Evolutionary conservation across 2,797 vertebrate species (phyloP).

Genomic region (Danio choprae): DNA sequence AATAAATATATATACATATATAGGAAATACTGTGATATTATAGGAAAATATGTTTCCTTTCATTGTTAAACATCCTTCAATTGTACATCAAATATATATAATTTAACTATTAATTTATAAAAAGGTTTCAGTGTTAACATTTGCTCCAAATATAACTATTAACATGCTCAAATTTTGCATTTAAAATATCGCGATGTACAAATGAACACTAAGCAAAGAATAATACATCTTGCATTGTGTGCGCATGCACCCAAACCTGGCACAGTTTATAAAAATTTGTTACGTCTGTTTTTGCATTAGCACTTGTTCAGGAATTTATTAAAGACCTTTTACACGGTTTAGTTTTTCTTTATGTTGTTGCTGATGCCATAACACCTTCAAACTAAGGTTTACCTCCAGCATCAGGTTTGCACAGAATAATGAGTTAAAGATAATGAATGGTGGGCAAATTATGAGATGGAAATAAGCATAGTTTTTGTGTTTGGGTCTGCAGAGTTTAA

Average conservation of each 20-base stretch:
- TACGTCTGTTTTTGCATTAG: neutral
- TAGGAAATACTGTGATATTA: too few species aligned
- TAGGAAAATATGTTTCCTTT: too few species aligned
- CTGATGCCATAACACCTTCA: neutral
- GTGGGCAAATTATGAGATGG: constrained; percentile 18
- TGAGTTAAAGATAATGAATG: constrained; percentile 40
- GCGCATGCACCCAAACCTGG: neutral
- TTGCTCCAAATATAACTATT: neutral
- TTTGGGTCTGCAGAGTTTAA: constrained; percentile 42
- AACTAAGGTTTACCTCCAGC: neutral
- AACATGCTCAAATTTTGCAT: neutral
- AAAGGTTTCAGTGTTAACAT: too few species aligned
- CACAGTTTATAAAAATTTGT: neutral
- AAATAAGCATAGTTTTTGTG: constrained; percentile 34
- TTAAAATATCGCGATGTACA: neutral
- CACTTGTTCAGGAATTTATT: neutral
- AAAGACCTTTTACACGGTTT: neutral
- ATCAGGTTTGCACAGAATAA: constrained; percentile 30
- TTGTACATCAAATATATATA: neutral
- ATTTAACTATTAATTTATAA: neutral
- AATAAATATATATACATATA: too few species aligned
- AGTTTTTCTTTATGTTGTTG: neutral
- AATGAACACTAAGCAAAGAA: neutral
- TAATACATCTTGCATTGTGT: neutral
- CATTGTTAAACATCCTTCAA: too few species aligned